Percentiles rank a stretch among this genome's conserved stretches.
Evolutionary conservation across 2,113 vertebrate genomes (phyloP).

Genomic region (Chunga burmeisteri): DNA sequence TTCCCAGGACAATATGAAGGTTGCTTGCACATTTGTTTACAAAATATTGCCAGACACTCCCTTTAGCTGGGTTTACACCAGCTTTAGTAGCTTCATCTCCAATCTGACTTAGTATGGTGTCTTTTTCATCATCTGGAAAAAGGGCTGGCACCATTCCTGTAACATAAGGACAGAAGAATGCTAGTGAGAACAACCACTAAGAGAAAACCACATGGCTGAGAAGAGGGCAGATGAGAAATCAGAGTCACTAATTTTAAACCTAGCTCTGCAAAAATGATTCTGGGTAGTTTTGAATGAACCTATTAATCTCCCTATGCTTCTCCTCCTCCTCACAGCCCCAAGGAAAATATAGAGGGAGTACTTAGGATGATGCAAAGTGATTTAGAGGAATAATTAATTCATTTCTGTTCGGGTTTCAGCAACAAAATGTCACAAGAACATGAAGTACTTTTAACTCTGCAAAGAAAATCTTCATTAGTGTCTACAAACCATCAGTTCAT

Average conservation of each 20-base stretch:
- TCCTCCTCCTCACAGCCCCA: neutral
- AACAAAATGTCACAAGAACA: neutral
- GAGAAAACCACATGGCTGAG: conserved; percentile 12
- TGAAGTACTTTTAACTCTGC: neutral
- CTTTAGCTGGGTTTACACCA: conserved; percentile 83
- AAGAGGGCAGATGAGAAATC: neutral
- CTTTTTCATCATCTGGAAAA: conserved; percentile 92
- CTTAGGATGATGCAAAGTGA: neutral
- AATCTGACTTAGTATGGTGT: conserved; percentile 81
- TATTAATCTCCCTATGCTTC: neutral
- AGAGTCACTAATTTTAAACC: neutral
- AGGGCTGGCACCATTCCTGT: conserved; percentile 94
- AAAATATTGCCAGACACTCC: conserved; percentile 93
- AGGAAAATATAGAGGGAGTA: neutral
- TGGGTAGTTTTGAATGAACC: neutral
- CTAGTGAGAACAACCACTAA: neutral
- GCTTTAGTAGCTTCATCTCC: conserved; percentile 82
- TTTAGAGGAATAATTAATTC: neutral
- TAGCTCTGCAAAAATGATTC: neutral
- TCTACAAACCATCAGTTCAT: neutral
- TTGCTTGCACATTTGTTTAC: conserved; percentile 91
- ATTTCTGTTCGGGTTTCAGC: neutral
- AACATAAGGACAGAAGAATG: neutral
- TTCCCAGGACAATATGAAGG: conserved; percentile 91
- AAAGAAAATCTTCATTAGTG: neutral